Evolutionary conservation across 2,888 invertebrate genomes (phyloP).

Genomic region (Drosophila meridionalis): DNA sequence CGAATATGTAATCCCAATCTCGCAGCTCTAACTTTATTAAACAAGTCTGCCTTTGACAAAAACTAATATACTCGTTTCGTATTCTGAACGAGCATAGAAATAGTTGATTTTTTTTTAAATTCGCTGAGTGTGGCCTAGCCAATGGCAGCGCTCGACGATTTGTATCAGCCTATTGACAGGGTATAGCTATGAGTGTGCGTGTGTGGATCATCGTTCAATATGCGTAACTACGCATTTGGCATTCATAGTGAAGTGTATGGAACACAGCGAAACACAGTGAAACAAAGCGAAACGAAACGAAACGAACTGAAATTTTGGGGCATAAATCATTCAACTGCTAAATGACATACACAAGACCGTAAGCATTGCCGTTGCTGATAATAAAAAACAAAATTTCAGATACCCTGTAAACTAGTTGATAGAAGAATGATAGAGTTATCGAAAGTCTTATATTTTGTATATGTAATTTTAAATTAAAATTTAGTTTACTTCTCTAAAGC

Average conservation of each 20-base stretch:
- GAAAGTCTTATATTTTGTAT: no score
- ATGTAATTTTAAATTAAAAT: no score
- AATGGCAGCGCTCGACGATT: slow-evolving; percentile 46
- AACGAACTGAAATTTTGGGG: slow-evolving; percentile 42
- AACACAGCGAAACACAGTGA: slow-evolving; percentile 27
- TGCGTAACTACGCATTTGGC: slow-evolving; percentile 77
- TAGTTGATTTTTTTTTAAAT: slow-evolving; percentile 11
- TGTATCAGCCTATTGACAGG: slow-evolving; percentile 59
- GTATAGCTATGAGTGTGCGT: slow-evolving; percentile 11
- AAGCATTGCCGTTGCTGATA: background rate
- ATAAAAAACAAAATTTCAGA: background rate
- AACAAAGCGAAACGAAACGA: slow-evolving; percentile 11
- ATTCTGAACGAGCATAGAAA: background rate
- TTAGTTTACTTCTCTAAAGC: background rate
- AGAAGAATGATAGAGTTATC: background rate
- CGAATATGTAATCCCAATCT: background rate
- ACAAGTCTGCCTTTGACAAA: background rate
- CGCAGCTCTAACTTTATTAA: background rate
- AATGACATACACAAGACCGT: slow-evolving; percentile 44
- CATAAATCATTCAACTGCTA: slow-evolving; percentile 75
- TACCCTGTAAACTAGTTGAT: slow-evolving; percentile 18
- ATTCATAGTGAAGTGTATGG: slow-evolving; percentile 51
- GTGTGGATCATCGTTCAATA: slow-evolving; percentile 36
- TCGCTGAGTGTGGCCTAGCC: slow-evolving; percentile 12
- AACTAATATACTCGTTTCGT: background rate